Evolutionary conservation across 1,140 invertebrate species (phyloP).

Genomic region (Archivesica marissinica): DNA sequence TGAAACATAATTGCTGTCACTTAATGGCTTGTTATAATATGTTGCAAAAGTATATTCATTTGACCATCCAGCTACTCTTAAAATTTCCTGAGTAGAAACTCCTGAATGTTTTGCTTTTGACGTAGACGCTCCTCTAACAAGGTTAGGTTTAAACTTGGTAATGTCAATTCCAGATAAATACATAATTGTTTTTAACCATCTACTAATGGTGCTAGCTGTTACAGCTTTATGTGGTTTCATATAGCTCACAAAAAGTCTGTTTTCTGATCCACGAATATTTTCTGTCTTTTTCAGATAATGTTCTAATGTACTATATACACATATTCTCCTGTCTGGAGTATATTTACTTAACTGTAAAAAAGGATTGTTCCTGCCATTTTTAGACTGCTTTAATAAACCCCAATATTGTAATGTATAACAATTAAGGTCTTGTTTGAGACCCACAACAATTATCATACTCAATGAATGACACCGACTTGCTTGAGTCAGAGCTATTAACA

Average conservation of each 20-base stretch:
- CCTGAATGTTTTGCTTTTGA: slow-evolving; percentile 25
- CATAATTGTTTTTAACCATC: slow-evolving; percentile 38
- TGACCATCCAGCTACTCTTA: slow-evolving; percentile 45
- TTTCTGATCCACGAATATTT: slow-evolving; percentile 18
- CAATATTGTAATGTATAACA: slow-evolving; percentile 15
- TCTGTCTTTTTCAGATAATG: no score
- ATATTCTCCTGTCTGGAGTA: slow-evolving; percentile 25
- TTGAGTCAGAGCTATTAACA: slow-evolving; percentile 27
- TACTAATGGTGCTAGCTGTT: slow-evolving; percentile 3
- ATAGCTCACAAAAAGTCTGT: slow-evolving; percentile 33
- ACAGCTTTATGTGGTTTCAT: slow-evolving; percentile 30
- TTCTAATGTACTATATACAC: slow-evolving; percentile 23
- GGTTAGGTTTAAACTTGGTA: slow-evolving; percentile 7
- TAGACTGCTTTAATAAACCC: slow-evolving; percentile 32
- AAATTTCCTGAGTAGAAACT: slow-evolving; percentile 28
- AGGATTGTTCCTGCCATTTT: background rate
- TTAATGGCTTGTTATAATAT: slow-evolving; percentile 44
- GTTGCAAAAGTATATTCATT: slow-evolving; percentile 25
- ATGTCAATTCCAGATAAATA: slow-evolving; percentile 15
- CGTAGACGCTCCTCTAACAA: background rate
- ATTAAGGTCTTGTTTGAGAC: background rate
- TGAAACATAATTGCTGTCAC: no score
- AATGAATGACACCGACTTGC: slow-evolving; percentile 40
- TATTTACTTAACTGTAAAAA: slow-evolving; percentile 5
- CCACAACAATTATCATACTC: background rate